Conservation (phyloP, 1,140 invertebrate species). For the Centruroides sculpturatus region DNA sequence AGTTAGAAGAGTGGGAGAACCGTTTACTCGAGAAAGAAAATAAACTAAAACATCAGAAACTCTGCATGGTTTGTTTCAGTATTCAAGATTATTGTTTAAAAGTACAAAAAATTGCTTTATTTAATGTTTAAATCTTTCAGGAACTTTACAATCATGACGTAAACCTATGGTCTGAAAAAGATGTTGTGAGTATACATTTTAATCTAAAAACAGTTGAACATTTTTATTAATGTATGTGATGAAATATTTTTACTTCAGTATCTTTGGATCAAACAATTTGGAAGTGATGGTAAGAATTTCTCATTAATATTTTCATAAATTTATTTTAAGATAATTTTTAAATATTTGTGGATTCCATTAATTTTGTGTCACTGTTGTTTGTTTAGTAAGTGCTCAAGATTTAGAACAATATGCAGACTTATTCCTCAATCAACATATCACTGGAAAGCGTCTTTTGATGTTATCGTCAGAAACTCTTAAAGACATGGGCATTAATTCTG, state of each 20-base stretch:
- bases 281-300: constrained; percentile 5
- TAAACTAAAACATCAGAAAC: constrained; percentile 22
- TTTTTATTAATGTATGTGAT: neutral
- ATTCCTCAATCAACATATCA: constrained; percentile 30
- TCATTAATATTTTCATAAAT: neutral
- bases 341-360: too few relatives aligned
- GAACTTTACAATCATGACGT: constrained; percentile 19
- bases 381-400: constrained; percentile 19
- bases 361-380: neutral
- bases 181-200: constrained; percentile 26
- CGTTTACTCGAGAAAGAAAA: constrained; percentile 30
- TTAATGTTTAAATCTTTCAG: too few relatives aligned
- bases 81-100: too few relatives aligned
- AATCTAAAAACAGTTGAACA: neutral
- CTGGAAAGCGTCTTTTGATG: constrained; percentile 25
- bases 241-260: constrained; percentile 6
- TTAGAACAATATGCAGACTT: constrained; percentile 28
- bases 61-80: too few relatives aligned
- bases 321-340: neutral
- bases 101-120: too few relatives aligned
- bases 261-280: constrained; percentile 13
- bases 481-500: constrained; percentile 27
- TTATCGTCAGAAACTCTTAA: constrained; percentile 26
- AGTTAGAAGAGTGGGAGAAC: constrained; percentile 28
- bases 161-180: constrained; percentile 31